Percentiles rank a stretch among this genome's conserved stretches.
phyloP scores from a whole-genome alignment of 2,113 vertebrate genomes.

The Larimichthys polyactis region DNA sequence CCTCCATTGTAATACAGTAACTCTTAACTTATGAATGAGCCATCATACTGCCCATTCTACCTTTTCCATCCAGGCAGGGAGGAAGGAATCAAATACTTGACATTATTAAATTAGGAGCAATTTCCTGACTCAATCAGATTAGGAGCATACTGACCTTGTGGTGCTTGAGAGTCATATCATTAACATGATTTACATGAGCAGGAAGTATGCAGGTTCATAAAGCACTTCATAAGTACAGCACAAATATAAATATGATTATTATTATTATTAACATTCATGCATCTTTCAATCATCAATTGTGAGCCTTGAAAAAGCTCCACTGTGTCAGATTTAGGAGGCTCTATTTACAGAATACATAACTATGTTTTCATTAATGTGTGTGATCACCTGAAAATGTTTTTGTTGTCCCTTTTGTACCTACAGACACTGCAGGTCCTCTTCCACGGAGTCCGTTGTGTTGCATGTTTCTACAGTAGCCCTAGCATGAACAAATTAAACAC shows the following conservation, averaged over 20 bases:
- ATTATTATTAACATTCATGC: neutral
- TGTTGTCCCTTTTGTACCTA: too few relatives aligned
- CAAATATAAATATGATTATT: constrained; percentile 2
- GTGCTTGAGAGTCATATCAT: constrained; percentile 55
- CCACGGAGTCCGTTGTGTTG: too few relatives aligned
- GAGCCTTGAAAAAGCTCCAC: neutral
- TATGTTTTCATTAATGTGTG: too few relatives aligned
- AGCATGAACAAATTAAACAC: too few relatives aligned
- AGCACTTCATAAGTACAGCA: neutral
- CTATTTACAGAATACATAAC: too few relatives aligned
- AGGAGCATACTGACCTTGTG: constrained; percentile 59
- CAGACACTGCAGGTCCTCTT: too few relatives aligned
- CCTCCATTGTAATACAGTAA: constrained; percentile 23
- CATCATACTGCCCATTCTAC: constrained; percentile 45
- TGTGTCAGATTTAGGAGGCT: too few relatives aligned
- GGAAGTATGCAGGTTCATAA: constrained; percentile 21
- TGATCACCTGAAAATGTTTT: too few relatives aligned
- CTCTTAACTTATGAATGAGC: constrained; percentile 59
- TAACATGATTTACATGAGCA: constrained; percentile 65
- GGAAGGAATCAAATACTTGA: constrained; percentile 71
- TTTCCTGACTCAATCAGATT: constrained; percentile 79
- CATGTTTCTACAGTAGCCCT: too few relatives aligned
- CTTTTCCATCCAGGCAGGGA: constrained; percentile 56
- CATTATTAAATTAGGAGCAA: constrained; percentile 74
- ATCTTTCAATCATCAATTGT: neutral